Evolutionary conservation across 1,140 invertebrate species (phyloP), one percentile per base, ranked within the genome.

Genomic region (Himalopsyche phryganea): DNA sequence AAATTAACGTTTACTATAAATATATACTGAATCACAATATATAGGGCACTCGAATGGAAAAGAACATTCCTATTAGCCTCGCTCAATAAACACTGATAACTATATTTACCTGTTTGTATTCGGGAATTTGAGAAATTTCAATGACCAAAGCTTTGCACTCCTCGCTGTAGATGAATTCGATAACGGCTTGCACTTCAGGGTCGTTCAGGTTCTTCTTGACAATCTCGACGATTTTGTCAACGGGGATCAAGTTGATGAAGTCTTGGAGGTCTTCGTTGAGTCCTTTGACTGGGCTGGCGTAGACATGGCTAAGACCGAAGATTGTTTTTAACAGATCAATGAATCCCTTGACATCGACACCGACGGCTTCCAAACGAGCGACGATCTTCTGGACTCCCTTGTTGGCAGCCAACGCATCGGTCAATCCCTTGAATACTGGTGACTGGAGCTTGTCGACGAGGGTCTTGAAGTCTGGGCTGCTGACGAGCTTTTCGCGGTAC

Each of bases 391-490:
- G 28, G 18, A 47, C 13, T 3, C 13, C 46, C 17, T 35, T 11
- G 18, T 47, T 55, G 6, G 11, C 32, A 6, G 11, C 23, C 15
- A 55, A 23, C 11, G 28, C 35, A 6, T 55, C 14, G 14, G 36
- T 33, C 23, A 55, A 40, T 35, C 35, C 35, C 13, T 40, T 36
- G 44, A 55, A 55, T n/a, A 17, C 42, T 13, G 28, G 42, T 13
- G 38, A 44, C 7, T 35, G 18, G 11, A 55, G 10, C 40, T 55
- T 46, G 1, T 47, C 52, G 14, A 55, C 15, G 11, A 55, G 7
- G 7, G 35, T 19, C 32, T 55, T 55, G 32, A 55, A 55, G 11
- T 13, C 52, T 6, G 52, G 42, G 35, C 52, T 55, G 28, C 23
- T 38, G 17, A 23, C 1, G 0, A 47, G 42, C 33, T 55, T 55